Conservation (phyloP, 1,140 invertebrate genomes). For the Radopholus similis region DNA sequence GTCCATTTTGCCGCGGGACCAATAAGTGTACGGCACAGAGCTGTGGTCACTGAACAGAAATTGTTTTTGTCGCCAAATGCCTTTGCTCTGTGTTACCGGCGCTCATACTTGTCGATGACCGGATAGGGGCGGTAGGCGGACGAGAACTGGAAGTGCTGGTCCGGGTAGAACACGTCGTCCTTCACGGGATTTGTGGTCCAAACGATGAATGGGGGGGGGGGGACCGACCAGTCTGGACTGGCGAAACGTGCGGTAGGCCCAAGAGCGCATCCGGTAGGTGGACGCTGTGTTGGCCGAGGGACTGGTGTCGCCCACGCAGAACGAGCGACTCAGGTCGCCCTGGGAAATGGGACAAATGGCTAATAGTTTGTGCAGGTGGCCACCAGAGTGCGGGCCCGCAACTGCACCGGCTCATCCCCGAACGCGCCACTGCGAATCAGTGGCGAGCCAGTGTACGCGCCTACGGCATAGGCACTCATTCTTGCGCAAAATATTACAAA, state of each 20-base stretch:
- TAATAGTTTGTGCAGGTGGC: neutral
- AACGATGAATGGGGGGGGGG: neutral
- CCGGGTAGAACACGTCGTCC: slow-evolving; percentile 7
- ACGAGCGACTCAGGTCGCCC: slow-evolving; percentile 6
- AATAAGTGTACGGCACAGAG: slow-evolving; percentile 11
- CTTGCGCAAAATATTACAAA: neutral
- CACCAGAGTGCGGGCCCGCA: slow-evolving; percentile 14
- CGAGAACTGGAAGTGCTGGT: slow-evolving; percentile 6
- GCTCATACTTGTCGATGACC: neutral
- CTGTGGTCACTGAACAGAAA: slow-evolving; percentile 1
- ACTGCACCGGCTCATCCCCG: slow-evolving; percentile 1
- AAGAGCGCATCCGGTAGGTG: neutral
- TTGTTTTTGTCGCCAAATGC: neutral
- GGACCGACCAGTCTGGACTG: slow-evolving; percentile 3
- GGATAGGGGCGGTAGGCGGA: neutral
- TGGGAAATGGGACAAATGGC: neutral
- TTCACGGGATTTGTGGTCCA: neutral
- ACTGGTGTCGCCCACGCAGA: neutral
- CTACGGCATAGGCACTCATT: slow-evolving; percentile 13
- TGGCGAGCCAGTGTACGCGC: neutral
- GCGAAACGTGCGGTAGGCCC: slow-evolving; percentile 5
- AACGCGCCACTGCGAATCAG: too few species aligned
- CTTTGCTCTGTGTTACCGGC: neutral
- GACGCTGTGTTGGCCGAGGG: neutral
- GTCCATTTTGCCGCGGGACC: slow-evolving; percentile 5